Evolutionary conservation across 1,140 invertebrate species (phyloP).

Genomic region (Papilio machaon): DNA sequence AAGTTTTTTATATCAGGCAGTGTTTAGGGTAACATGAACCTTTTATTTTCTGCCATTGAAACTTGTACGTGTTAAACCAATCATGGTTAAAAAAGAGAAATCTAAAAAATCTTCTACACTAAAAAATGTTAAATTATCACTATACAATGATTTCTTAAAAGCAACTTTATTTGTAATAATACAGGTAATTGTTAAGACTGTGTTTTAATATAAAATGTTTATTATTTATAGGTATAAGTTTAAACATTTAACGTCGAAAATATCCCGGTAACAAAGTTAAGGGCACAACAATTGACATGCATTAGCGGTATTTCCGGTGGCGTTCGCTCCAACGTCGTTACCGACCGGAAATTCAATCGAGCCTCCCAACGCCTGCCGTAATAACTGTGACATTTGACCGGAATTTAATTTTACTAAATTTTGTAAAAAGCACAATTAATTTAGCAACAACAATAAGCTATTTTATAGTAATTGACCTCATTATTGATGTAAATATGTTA

Average conservation of each 20-base stretch:
- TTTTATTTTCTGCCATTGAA: neutral
- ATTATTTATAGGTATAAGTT: neutral
- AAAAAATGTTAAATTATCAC: too few species aligned
- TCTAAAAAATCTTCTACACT: neutral
- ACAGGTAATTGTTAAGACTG: neutral
- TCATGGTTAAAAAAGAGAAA: neutral
- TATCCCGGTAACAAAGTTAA: constrained; percentile 59
- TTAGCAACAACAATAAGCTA: neutral
- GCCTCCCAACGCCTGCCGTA: constrained; percentile 53
- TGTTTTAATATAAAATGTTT: neutral
- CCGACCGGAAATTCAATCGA: constrained; percentile 75
- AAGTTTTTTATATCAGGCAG: neutral
- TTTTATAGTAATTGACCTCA: constrained; percentile 10
- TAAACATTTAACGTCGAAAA: constrained; percentile 8
- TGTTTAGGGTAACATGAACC: constrained; percentile 11
- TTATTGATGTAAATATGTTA: neutral
- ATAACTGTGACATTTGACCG: constrained; percentile 51
- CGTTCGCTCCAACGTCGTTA: constrained; percentile 67
- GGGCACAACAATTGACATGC: constrained; percentile 74
- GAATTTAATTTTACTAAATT: constrained; percentile 41
- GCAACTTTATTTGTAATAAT: neutral
- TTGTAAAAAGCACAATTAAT: neutral
- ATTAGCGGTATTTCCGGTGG: constrained; percentile 74
- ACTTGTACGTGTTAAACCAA: neutral
- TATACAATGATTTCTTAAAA: neutral